phyloP scores from a whole-genome alignment of 2,113 vertebrate genomes.

The Plotosus lineatus region DNA sequence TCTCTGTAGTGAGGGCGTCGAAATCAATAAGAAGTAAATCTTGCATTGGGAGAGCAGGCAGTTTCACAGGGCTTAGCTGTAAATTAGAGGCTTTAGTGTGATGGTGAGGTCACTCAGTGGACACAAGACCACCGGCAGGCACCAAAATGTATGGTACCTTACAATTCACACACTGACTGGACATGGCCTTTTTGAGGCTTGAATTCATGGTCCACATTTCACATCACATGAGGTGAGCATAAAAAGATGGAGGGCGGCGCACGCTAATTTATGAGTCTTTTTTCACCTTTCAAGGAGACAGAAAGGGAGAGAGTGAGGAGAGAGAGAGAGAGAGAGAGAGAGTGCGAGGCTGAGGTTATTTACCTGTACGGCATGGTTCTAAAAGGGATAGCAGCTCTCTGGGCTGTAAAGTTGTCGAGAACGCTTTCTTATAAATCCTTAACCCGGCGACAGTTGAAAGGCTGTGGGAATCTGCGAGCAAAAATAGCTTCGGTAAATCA shows the following conservation, averaged over 20 bases:
- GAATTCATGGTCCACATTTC: conserved; percentile 48
- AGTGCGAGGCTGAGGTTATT: conserved; percentile 30
- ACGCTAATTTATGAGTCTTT: conserved; percentile 41
- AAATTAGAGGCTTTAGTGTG: conserved; percentile 37
- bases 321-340: no score
- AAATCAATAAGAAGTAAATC: conserved; percentile 49
- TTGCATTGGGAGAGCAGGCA: conserved; percentile 14
- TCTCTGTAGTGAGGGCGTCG: neutral
- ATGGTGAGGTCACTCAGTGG: conserved; percentile 41
- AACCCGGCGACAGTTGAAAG: neutral
- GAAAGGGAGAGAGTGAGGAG: no score
- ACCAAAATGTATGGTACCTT: conserved; percentile 8
- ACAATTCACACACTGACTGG: conserved; percentile 38
- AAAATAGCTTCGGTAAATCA: neutral
- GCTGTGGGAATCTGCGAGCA: neutral
- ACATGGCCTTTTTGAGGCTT: conserved; percentile 45
- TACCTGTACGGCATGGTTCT: conserved; percentile 17
- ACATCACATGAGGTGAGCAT: conserved; percentile 28
- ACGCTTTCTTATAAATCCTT: neutral
- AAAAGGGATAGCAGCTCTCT: neutral
- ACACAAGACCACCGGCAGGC: conserved; percentile 23
- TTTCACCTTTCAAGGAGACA: conserved; percentile 44
- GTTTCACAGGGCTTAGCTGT: conserved; percentile 29
- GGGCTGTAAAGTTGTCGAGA: conserved; percentile 19
- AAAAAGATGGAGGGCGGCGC: conserved; percentile 17